Percentiles rank a stretch among this genome's conserved stretches.
Evolutionary conservation across 1,140 invertebrate genomes (phyloP).

Genomic region (Hylaeus anthracinus): DNA sequence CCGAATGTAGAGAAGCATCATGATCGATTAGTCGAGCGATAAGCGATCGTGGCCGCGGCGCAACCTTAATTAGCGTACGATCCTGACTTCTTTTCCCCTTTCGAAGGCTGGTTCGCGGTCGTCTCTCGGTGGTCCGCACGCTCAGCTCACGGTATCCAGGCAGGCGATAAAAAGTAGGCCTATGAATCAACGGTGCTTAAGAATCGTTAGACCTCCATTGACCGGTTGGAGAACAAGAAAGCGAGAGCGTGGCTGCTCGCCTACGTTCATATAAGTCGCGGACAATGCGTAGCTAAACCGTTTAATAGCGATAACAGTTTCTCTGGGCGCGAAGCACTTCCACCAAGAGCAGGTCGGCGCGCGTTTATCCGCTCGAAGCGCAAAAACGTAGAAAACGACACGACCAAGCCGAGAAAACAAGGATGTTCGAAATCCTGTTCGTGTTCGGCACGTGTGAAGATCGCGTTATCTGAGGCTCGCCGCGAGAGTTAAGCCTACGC

Average conservation of each 20-base stretch:
- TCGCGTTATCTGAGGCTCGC: neutral
- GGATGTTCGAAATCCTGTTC: constrained; percentile 23
- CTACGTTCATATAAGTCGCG: constrained; percentile 40
- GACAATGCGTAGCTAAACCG: constrained; percentile 47
- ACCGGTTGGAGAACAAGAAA: constrained; percentile 40
- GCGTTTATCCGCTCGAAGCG: constrained; percentile 11
- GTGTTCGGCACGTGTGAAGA: constrained; percentile 2
- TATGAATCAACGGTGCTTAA: constrained; percentile 57
- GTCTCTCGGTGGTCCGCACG: constrained; percentile 28
- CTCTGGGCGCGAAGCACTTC: constrained; percentile 17
- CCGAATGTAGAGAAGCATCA: constrained; percentile 63
- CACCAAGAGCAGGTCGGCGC: neutral
- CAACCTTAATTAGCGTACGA: constrained; percentile 75
- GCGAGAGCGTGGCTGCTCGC: constrained; percentile 26
- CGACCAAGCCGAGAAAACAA: neutral
- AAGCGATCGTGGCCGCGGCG: constrained; percentile 69
- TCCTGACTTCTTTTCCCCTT: constrained; percentile 61
- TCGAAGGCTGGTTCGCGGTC: neutral
- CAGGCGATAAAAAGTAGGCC: constrained; percentile 40
- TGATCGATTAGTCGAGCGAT: constrained; percentile 75
- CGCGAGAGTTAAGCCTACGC: constrained; percentile 8
- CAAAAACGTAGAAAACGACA: neutral
- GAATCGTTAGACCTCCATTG: constrained; percentile 63
- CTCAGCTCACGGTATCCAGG: neutral
- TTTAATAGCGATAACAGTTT: constrained; percentile 51